Base-by-base conservation (phyloP, 2,113 vertebrate species). In the Nesogale talazaci region DNA sequence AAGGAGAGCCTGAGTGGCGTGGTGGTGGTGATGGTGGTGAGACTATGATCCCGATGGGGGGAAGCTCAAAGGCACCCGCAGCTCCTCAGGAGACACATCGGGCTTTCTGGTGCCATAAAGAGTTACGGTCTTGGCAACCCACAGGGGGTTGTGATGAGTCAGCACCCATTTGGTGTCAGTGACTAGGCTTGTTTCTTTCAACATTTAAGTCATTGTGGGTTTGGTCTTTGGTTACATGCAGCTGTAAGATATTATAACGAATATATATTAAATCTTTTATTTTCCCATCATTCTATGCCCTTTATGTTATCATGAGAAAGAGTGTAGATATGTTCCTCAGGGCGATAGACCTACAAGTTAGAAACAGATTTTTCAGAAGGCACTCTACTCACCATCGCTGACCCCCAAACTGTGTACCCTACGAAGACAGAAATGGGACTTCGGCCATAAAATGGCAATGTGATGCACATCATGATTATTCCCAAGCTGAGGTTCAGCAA, bases 371-470 rank as follows among this genome's bases (percentile, higher is more conserved):
- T 31, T 61, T 36, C 34, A 72, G 59, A 87, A 74, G 10, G 19
- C 14, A 31, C 38, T 34, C 27, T 42, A 88, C 94, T 95, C 36
- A 96, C 93, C 92, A 86, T 81, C 38, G 94, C 1, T 0, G 92
- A 70, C 0, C 91, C 94, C 96, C 87, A 94, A n/a, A 94, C 0
- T 61, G 63, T 63, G 46, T 92, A 95, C 4, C 83, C 40, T 0
- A 14, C 3, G 12, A 69, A 82, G 17, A 42, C 46, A 3, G 83
- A 79, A 8, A 88, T 0, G 36, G 42, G 38, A 8, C 1, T 0
- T 0, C 0, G 0, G 1, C 5, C 0, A 7, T 19, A 0, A 2
- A 0, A 2, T 0, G 42, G 0, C 6, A 40, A 0, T 0, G 12
- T 3, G 17, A 1, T 2, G 9, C 3, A 14, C 8, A 83, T 90